Base-by-base conservation (phyloP, 2,797 vertebrate genomes). In the Enteromius fasciolatus region DNA sequence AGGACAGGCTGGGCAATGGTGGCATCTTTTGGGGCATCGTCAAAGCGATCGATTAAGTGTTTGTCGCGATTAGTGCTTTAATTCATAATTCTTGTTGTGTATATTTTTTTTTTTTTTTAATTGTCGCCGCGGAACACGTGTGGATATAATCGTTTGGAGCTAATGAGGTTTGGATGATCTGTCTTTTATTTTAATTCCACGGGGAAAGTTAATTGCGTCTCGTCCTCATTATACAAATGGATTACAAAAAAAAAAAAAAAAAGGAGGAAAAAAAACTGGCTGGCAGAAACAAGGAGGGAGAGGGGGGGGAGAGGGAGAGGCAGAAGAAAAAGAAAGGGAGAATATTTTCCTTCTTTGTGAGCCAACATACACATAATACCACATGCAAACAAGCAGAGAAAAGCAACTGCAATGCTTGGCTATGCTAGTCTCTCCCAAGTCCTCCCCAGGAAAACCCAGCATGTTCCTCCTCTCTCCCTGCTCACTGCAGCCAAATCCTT, bases 111-210 rank as follows among this genome's bases (percentile, higher is more conserved):
- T 91, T 78, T 78, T 73, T 84, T 78, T 84, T 48, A 66, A 94
- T 93, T 91, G 90, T 95, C 94, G 94, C 91, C 90, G 93, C 93
- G 93, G 95, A 97, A 95, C 94, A 86, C 77, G 81, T 81, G 81
- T 87, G 93, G 94, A 94, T 94, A 92, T 91, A 96, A 97, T 97
- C 95, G 92, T 96, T 96, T 94, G 95, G 91, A 91, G 96, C 95
- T 98, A 98, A 98, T 97, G 96, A 97, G 96, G 94, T 95, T 96
- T 95, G 96, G 96, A 97, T 97, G 95, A 97, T 96, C 96, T 95
- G 93, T 80, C 87, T 94, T 95, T 95, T 92, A 91, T 95, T 92
- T 89, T 94, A 93, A 95, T 95, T 95, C 94, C 94, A 92, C 84
- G 81, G 91, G 93, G 93, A 92, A 95, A 92, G 94, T 95, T 97